phyloP scores from a whole-genome alignment of 1,140 invertebrate species.

The Danaus melanippus region DNA sequence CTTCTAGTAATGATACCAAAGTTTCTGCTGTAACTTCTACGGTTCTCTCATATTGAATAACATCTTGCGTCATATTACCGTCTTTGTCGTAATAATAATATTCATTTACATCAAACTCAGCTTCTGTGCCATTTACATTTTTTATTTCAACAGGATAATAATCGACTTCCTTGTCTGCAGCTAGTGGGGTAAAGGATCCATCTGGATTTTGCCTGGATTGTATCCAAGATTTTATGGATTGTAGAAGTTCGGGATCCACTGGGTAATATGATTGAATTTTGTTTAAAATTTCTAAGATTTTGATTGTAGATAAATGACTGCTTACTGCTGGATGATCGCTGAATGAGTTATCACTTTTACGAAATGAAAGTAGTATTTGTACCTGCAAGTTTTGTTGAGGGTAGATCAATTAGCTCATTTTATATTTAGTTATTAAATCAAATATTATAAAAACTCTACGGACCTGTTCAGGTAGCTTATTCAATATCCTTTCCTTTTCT shows the following conservation, averaged over 20 bases:
- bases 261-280: conserved; percentile 74
- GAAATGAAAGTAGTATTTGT: conserved; percentile 74
- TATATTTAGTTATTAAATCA: background rate
- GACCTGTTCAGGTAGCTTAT: conserved; percentile 71
- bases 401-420: conserved; percentile 1
- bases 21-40: conserved; percentile 76
- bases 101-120: conserved; percentile 54
- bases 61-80: conserved; percentile 65
- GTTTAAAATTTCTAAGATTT: conserved; percentile 73
- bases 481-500: conserved; percentile 60
- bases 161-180: conserved; percentile 72
- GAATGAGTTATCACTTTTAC: conserved; percentile 75
- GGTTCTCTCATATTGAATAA: conserved; percentile 66
- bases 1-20: conserved; percentile 72
- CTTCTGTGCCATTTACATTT: conserved; percentile 41
- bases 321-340: conserved; percentile 75
- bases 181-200: conserved; percentile 73
- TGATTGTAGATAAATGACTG: conserved; percentile 73
- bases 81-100: conserved; percentile 66
- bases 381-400: conserved; percentile 57
- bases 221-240: conserved; percentile 74
- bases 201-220: conserved; percentile 73
- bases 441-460: background rate
- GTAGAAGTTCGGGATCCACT: conserved; percentile 73
- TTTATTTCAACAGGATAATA: conserved; percentile 59